Conservation (phyloP, 2,888 invertebrate species). For the Alviniconcha strummeri region DNA sequence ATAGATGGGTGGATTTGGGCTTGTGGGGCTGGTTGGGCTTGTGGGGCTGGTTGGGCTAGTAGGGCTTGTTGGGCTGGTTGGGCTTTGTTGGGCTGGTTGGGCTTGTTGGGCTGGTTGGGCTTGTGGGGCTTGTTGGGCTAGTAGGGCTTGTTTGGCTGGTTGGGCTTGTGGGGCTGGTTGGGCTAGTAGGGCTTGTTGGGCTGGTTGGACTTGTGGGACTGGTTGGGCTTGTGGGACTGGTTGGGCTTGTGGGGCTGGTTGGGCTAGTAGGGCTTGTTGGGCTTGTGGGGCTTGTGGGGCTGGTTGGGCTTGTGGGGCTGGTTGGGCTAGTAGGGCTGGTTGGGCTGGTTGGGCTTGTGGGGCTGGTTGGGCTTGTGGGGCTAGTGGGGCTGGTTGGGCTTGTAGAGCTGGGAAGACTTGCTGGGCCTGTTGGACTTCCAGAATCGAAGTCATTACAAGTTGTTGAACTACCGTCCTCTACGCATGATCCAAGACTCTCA, state of each 20-base stretch:
- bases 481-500: too few relatives aligned
- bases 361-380: neutral
- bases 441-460: neutral
- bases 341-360: neutral
- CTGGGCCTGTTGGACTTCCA: neutral
- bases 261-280: slow-evolving; percentile 6
- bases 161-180: neutral
- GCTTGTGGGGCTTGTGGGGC: neutral
- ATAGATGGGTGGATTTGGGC: neutral
- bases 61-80: slow-evolving; percentile 4
- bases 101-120: neutral
- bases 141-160: neutral
- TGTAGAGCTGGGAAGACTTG: neutral
- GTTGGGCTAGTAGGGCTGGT: slow-evolving; percentile 16
- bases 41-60: neutral
- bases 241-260: slow-evolving; percentile 7
- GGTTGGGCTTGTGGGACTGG: neutral
- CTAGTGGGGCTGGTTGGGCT: slow-evolving; percentile 7
- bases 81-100: slow-evolving; percentile 4
- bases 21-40: neutral
- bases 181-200: neutral
- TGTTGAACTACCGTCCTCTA: too few relatives aligned
- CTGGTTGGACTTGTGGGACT: slow-evolving; percentile 2
- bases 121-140: neutral
- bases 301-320: slow-evolving; percentile 11